A percentile compares a stretch with the other conserved stretches of the same genome.
phyloP scores from a whole-genome alignment of 2,113 vertebrate genomes.

The Aplodontia rufa region DNA sequence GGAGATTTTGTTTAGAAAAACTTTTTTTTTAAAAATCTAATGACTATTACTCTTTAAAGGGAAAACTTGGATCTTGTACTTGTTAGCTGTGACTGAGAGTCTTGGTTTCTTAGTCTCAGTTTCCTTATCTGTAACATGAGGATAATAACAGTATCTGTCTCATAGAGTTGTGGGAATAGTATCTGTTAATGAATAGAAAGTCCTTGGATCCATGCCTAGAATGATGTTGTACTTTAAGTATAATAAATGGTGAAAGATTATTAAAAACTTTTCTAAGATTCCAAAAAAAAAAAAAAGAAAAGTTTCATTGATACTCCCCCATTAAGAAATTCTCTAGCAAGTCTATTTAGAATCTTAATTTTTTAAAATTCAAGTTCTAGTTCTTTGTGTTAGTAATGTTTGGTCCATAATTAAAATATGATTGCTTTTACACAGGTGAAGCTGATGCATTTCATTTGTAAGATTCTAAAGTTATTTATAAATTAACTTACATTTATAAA shows the following conservation, averaged over 20 bases:
- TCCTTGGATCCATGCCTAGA: not conserved
- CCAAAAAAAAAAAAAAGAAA: no score
- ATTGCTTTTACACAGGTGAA: constrained; percentile 69
- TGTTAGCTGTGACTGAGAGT: not conserved
- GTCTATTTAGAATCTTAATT: constrained; percentile 80
- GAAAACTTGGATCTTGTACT: not conserved
- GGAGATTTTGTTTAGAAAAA: not conserved
- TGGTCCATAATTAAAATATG: constrained; percentile 73
- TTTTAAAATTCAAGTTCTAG: constrained; percentile 77
- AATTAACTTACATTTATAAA: no score
- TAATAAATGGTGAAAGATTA: not conserved
- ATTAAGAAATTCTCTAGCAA: constrained; percentile 75
- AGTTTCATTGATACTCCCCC: not conserved
- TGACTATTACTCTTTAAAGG: no score
- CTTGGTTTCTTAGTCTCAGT: not conserved
- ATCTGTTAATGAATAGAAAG: not conserved
- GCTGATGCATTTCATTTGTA: constrained; percentile 74
- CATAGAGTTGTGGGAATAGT: not conserved
- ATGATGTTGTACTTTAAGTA: not conserved
- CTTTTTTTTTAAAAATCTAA: no score
- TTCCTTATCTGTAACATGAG: not conserved
- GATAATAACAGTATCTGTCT: not conserved
- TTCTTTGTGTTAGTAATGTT: constrained; percentile 78
- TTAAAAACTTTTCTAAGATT: no score
- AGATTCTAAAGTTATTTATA: constrained; percentile 75